Evolutionary conservation across 2,113 vertebrate genomes (phyloP).

Genomic region (Miniopterus natalensis): DNA sequence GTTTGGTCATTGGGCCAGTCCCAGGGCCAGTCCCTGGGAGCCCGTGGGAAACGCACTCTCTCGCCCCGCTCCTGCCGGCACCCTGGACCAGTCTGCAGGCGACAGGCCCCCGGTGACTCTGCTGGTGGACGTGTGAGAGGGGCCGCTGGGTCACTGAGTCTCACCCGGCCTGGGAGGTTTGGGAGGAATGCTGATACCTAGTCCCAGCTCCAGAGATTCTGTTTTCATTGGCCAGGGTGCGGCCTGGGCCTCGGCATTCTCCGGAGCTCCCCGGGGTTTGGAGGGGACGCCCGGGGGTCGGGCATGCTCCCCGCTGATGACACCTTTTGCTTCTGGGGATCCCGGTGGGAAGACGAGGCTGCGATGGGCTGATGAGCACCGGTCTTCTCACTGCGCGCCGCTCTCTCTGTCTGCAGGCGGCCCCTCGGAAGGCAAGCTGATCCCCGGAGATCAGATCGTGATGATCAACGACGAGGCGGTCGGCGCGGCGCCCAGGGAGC

Average conservation of each 20-base stretch:
- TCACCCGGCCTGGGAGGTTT: not conserved
- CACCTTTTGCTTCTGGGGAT: not conserved
- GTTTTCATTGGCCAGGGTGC: not conserved
- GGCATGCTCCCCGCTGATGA: not conserved
- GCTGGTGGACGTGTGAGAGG: not conserved
- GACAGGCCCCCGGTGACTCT: not conserved
- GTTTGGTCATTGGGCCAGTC: not conserved
- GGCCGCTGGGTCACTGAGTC: not conserved
- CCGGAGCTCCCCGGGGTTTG: not conserved
- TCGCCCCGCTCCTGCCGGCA: not conserved
- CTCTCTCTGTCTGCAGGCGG: constrained; percentile 91
- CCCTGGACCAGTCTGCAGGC: not conserved
- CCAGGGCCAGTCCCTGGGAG: not conserved
- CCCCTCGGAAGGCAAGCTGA: constrained; percentile 97
- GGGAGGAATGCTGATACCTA: not conserved
- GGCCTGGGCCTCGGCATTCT: not conserved
- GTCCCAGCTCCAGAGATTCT: not conserved
- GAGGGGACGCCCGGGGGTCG: no score
- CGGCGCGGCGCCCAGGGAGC: constrained; percentile 95
- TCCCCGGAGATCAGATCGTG: constrained; percentile 98
- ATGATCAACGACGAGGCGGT: constrained; percentile 99
- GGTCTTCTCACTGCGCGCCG: constrained; percentile 73
- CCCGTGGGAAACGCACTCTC: not conserved
- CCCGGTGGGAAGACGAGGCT: not conserved
- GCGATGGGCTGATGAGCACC: not conserved